phyloP scores from a whole-genome alignment of 2,888 invertebrate genomes.

The Drosophila mettleri region DNA sequence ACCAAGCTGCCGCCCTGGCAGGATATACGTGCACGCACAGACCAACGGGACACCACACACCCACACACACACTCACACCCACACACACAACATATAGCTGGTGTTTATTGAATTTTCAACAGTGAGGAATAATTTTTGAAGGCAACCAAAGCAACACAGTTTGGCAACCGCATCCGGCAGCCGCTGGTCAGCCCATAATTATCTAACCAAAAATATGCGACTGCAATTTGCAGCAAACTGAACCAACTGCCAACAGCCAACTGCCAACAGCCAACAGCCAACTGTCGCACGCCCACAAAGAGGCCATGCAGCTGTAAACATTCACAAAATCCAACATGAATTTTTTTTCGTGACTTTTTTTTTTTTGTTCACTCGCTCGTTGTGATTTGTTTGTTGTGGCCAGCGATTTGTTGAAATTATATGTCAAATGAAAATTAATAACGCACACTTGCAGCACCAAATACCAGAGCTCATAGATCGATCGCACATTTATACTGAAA shows the following conservation, averaged over 20 bases:
- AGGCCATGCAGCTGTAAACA: constrained; percentile 35
- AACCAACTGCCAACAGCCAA: background rate
- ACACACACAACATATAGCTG: constrained; percentile 1
- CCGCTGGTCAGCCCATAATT: constrained; percentile 59
- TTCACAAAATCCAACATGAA: constrained; percentile 28
- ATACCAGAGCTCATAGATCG: background rate
- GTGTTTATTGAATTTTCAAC: constrained; percentile 65
- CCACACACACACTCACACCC: constrained; percentile 8
- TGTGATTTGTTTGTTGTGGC: constrained; percentile 43
- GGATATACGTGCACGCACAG: constrained; percentile 30
- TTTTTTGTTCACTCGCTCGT: background rate
- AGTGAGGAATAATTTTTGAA: constrained; percentile 50
- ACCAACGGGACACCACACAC: constrained; percentile 13
- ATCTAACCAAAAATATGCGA: constrained; percentile 70
- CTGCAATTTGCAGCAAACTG: constrained; percentile 40
- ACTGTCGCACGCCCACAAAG: constrained; percentile 31
- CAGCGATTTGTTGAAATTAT: constrained; percentile 30
- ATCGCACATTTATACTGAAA: background rate
- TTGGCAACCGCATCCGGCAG: constrained; percentile 66
- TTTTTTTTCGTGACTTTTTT: background rate
- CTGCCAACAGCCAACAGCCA: background rate
- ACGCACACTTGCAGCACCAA: background rate
- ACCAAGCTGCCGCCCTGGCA: constrained; percentile 49
- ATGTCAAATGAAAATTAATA: constrained; percentile 4
- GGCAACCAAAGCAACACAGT: constrained; percentile 59